These are phyloP conservation scores for Drosophila sucinea DNA, from an alignment of 1,140 invertebrate species.

Conservation along the genomic window DNA sequence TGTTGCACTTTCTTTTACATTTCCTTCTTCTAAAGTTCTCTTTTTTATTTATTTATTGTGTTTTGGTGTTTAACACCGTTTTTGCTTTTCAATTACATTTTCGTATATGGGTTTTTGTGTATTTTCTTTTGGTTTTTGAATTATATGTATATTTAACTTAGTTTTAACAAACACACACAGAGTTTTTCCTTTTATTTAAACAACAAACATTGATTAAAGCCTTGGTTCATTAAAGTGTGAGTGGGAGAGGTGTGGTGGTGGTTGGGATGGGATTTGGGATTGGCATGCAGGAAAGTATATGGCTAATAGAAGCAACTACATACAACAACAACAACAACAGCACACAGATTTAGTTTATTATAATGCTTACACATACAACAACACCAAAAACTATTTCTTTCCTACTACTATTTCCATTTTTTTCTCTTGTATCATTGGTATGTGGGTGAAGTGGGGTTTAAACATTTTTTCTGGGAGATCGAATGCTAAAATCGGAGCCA, in stretches of 20 bases:
- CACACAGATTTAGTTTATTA: conserved; percentile 65
- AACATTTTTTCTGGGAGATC: not conserved
- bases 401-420: not conserved
- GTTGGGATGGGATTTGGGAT: conserved; percentile 8
- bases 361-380: conserved; percentile 74
- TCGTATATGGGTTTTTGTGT: conserved; percentile 50
- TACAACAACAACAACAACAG: conserved; percentile 55
- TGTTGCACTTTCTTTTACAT: conserved; percentile 19
- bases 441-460: conserved; percentile 1
- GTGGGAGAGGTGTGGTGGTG: not conserved
- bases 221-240: conserved; percentile 23
- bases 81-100: conserved; percentile 71
- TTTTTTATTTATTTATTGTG: conserved; percentile 22
- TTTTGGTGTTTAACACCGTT: conserved; percentile 74
- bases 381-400: conserved; percentile 68
- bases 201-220: conserved; percentile 71
- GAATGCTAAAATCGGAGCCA: conserved; percentile 1
- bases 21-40: conserved; percentile 8
- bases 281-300: conserved; percentile 37
- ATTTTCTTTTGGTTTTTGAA: conserved; percentile 6
- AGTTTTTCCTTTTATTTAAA: conserved; percentile 23
- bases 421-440: no score
- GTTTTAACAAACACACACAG: conserved; percentile 52
- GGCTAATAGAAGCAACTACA: conserved; percentile 10
- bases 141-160: conserved; percentile 43